Percentiles rank a stretch among this genome's conserved stretches.
Evolutionary conservation across 2,113 vertebrate genomes (phyloP).

Genomic region (Helogale parvula): DNA sequence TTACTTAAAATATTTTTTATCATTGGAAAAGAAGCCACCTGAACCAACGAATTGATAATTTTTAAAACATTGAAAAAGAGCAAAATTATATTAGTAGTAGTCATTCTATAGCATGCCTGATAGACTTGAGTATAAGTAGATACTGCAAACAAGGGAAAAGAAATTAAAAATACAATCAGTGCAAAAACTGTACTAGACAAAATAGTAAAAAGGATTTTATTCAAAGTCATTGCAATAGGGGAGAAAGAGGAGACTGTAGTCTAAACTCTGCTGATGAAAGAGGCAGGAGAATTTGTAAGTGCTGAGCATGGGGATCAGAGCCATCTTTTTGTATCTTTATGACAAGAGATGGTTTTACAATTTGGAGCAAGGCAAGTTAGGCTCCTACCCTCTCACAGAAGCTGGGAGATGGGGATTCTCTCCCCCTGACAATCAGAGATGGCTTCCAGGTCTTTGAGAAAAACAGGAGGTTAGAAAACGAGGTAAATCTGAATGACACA

Average conservation of each 20-base stretch:
- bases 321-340: background rate
- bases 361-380: background rate
- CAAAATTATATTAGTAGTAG: background rate
- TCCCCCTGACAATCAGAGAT: background rate
- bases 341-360: background rate
- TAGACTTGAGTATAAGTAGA: background rate
- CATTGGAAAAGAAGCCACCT: background rate
- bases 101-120: background rate
- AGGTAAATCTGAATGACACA: constrained; percentile 22
- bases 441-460: background rate
- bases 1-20: background rate
- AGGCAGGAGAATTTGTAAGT: background rate
- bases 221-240: background rate
- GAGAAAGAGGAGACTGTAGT: background rate
- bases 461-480: background rate
- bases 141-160: background rate
- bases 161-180: background rate
- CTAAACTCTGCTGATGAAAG: background rate
- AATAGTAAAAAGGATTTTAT: background rate
- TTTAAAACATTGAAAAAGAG: background rate
- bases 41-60: constrained; percentile 17
- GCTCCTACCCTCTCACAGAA: background rate
- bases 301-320: background rate
- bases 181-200: background rate
- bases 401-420: background rate